Evolutionary conservation across 1,140 invertebrate species (phyloP).

Genomic region (Bombus difficillimus): DNA sequence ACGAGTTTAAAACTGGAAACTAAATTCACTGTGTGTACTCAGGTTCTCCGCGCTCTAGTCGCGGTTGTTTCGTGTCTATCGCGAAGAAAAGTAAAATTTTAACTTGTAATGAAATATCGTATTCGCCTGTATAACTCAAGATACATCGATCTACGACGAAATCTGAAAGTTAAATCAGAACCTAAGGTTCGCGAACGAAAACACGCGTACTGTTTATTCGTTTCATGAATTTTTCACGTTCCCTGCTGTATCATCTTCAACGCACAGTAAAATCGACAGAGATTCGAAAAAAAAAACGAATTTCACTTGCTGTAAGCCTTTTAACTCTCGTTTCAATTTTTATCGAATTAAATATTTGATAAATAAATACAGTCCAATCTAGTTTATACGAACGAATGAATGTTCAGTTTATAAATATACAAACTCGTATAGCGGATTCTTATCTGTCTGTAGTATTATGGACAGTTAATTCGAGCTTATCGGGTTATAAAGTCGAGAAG

Average conservation of each 20-base stretch:
- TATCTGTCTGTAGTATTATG: background rate
- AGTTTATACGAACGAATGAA: background rate
- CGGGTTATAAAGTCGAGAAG: constrained; percentile 25
- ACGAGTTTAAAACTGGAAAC: background rate
- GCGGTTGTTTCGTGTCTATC: too few species aligned
- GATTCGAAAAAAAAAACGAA: constrained; percentile 10
- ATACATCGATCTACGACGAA: background rate
- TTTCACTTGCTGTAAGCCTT: background rate
- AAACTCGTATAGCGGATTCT: background rate
- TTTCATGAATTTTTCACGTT: constrained; percentile 85
- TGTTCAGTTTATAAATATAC: background rate
- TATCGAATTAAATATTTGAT: background rate
- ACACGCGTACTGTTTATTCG: constrained; percentile 65
- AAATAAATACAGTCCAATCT: background rate
- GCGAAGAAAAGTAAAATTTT: background rate
- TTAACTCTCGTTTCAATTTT: background rate
- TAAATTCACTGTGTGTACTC: background rate
- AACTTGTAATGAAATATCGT: background rate
- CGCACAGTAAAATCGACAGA: background rate
- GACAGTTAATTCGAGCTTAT: constrained; percentile 18
- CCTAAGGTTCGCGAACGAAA: constrained; percentile 16
- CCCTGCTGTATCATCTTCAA: constrained; percentile 17
- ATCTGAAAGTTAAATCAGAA: constrained; percentile 68
- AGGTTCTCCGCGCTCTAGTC: background rate
- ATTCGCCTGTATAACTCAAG: background rate